Base-by-base conservation (phyloP, 2,113 vertebrate species). In the Onychostoma macrolepis region DNA sequence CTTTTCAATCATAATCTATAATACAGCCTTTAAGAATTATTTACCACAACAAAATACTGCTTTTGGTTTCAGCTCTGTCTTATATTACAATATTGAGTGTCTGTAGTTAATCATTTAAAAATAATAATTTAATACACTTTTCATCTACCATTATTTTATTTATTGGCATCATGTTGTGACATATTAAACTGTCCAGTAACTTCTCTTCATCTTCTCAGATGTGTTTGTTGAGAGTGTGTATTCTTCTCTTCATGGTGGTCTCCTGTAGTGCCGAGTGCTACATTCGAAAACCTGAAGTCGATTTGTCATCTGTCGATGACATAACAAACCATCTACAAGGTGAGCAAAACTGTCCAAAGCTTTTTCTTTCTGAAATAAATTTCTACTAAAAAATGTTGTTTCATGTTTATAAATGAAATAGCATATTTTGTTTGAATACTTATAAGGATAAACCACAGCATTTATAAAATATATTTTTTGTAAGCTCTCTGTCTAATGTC, bases 161-260 rank as follows among this genome's bases (percentile, higher is more conserved):
- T 38, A 24, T 24, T 71, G 17, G 30, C 30, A 21, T 10, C 30
- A 71, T 69, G 30, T 19, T 3, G 1, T 69, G 6, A 7, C 28
- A 69, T 36, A 17, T 69, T 69, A 4, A 33, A 69, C 65, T 33
- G 65, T 33, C 65, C 13, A 33, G 15, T 36, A 69, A 36, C 30
- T 41, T 41, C 24, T 72, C 69, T 10, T 26, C 4, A 15, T 75
- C 72, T 26, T 76, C 36, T 75, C 74, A 76, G 74, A 21, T 74
- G 71, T 28, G 41, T 15, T 45, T 76, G n/a, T 1, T 48, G n/a
- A 43, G 41, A 76, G 74, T 76, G 41, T 76, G 13, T 28, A 6
- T 26, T 76, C 74, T 76, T n/a, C n/a, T 76, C 38, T 48, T 48
- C 24, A 15, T 76, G 41, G 74, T 76, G 74, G 74, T 76, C 13